A percentile compares a stretch with the other conserved stretches of the same genome.
Conservation (phyloP, 2,888 invertebrate genomes). For the Apamea epomidion region DNA sequence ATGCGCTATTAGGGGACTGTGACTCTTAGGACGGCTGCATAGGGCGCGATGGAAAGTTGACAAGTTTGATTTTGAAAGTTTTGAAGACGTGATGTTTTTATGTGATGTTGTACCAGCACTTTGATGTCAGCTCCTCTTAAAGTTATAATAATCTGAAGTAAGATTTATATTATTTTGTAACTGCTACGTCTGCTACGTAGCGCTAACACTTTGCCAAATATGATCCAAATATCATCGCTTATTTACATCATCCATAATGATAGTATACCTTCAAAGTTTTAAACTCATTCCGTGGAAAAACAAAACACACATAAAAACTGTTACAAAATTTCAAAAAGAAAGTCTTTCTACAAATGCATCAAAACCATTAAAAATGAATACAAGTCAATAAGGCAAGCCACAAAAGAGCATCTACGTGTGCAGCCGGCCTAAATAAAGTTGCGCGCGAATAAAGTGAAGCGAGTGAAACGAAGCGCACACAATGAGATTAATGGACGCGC, state of each 20-base stretch:
- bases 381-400: conserved; percentile 2
- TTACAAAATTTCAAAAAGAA: neutral
- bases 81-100: neutral
- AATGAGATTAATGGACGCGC: conserved; percentile 82
- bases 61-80: conserved; percentile 13
- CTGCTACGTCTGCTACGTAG: neutral
- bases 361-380: neutral
- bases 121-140: neutral
- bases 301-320: neutral
- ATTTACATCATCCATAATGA: neutral
- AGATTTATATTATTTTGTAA: too few species aligned
- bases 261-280: too few species aligned
- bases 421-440: conserved; percentile 57
- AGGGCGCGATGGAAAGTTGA: conserved; percentile 22
- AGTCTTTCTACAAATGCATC: neutral
- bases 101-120: neutral
- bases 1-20: conserved; percentile 78
- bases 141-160: too few species aligned
- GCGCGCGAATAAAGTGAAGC: conserved; percentile 53
- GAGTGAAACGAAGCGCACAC: conserved; percentile 80
- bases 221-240: neutral
- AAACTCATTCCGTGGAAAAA: neutral
- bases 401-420: conserved; percentile 42
- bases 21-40: conserved; percentile 59
- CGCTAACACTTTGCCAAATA: neutral